Evolutionary conservation across 2,888 invertebrate species (phyloP), one percentile per base, ranked within the genome.

Genomic region (Geophilus truncorum): DNA sequence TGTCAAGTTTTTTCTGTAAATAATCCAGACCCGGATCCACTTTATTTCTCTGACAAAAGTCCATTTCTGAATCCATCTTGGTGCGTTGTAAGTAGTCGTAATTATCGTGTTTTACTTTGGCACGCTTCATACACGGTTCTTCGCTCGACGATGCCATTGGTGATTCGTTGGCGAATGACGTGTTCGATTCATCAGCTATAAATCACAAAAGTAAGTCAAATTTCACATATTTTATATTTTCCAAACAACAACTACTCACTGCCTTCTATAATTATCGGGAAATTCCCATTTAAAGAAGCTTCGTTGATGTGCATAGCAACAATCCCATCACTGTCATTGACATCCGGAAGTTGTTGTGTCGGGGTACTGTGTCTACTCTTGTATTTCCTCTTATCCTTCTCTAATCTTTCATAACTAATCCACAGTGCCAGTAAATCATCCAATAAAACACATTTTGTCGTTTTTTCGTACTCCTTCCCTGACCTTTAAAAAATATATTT

Each of bases 161-260:
- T 12, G 70, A 70, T 70, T 70, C 70, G 70, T 70, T 70, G 70
- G 70, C 70, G 70, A 70, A 70, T 6, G 70, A 70, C 23, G 23
- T 70, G 25, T 70, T 70, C 28, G 70, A 70, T 70, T 70, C 70
- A n/a, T 70, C 70, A 23, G 70, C 70, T 70, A 4, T n/a, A 5
- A 62, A 62, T 0, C 1, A 57, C n/a, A n/a, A 45, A 45, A 32
- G 45, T 15, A 45, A 45, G 18, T 12, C 15, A 51, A 5, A 3
- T 4, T 28, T 70, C 12, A 2, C 28, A 70, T 70, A 2, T 25
- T 0, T 70, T 70, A n/a, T 10, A 7, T 70, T 0, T 25, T 25
- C 1, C 2, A 25, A 25, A 4, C 1, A 1, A 70, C 12, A 9
- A 0, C 1, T 70, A 25, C 23, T 1, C n/a, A 70, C 70, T 70